Evolutionary conservation across 2,888 invertebrate species (phyloP), one percentile per base, ranked within the genome.

Genomic region (Xestia c-nigrum): DNA sequence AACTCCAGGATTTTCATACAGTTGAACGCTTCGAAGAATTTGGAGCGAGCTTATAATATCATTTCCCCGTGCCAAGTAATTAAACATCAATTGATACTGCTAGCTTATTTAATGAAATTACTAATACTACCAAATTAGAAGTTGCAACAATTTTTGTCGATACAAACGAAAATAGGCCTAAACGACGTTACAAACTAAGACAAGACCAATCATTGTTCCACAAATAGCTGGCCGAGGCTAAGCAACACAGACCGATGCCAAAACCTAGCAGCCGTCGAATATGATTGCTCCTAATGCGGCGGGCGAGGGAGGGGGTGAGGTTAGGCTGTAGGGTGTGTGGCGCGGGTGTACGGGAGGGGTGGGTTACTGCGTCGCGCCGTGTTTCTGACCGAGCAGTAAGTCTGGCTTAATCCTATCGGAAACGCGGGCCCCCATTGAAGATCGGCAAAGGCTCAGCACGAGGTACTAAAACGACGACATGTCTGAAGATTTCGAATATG

Each of bases 331-430:
- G 87, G 90, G 87, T 88, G 89, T 85, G 86, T 85, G 88, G 91
- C 76, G 52, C 76, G 90, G 90, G 87, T 66, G 78, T 85, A 77
- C 77, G 78, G 87, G 89, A 88, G 88, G 88, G 89, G 68, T 80
- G 88, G 90, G 90, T 88, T 88, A 90, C 91, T 94, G 94, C 95
- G 94, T 94, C 94, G 93, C 94, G 92, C 93, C 94, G 95, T 95
- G 95, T 94, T 95, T 91, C 96, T 95, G 96, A 95, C 96, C 96
- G 95, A 96, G 95, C 96, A 96, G 96, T 96, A 96, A 96, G 96
- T 96, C 96, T 96, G 93, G 94, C 95, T 94, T 96, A 96, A 96
- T 96, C 96, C 96, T 96, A 96, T 96, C 95, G 96, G 95, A 96
- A 96, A 95, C 95, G 95, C 94, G 95, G 94, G 91, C 94, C 95